Evolutionary conservation across 2,113 vertebrate genomes (phyloP).

Genomic region (Calidris pygmaea): DNA sequence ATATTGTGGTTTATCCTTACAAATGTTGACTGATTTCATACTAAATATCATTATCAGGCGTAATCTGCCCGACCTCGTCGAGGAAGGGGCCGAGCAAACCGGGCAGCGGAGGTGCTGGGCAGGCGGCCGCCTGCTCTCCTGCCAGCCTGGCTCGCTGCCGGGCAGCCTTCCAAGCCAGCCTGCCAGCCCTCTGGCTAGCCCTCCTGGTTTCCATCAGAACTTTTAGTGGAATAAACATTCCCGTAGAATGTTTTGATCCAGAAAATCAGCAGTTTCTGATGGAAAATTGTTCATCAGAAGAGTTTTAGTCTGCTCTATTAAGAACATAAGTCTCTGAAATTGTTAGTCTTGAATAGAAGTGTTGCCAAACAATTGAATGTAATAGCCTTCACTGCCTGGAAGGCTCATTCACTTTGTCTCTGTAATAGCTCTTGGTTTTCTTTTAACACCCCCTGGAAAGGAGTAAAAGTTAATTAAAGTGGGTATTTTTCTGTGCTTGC

Average conservation of each 20-base stretch:
- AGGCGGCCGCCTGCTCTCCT: not conserved
- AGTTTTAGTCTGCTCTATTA: conserved; percentile 34
- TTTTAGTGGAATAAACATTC: conserved; percentile 29
- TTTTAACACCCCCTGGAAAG: conserved; percentile 50
- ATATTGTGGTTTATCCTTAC: not conserved
- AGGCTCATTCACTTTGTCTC: conserved; percentile 33
- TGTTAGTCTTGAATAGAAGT: conserved; percentile 39
- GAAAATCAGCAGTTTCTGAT: conserved; percentile 55
- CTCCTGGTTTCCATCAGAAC: not conserved
- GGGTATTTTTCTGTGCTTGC: conserved; percentile 35
- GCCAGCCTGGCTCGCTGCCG: not conserved
- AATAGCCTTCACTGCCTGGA: conserved; percentile 25
- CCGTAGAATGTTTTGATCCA: not conserved
- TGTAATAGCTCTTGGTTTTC: conserved; percentile 44
- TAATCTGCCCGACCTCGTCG: not conserved
- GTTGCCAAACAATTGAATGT: conserved; percentile 44
- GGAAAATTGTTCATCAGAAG: conserved; percentile 55
- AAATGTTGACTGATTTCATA: not conserved
- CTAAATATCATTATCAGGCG: not conserved
- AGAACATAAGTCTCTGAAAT: conserved; percentile 54
- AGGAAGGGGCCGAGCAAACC: not conserved
- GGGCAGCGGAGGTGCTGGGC: conserved; percentile 6
- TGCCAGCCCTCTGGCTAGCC: conserved; percentile 47
- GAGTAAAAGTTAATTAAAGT: conserved; percentile 67
- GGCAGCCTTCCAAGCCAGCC: not conserved